Conservation (phyloP, 2,113 vertebrate genomes). For the Amphilophus citrinellus region DNA sequence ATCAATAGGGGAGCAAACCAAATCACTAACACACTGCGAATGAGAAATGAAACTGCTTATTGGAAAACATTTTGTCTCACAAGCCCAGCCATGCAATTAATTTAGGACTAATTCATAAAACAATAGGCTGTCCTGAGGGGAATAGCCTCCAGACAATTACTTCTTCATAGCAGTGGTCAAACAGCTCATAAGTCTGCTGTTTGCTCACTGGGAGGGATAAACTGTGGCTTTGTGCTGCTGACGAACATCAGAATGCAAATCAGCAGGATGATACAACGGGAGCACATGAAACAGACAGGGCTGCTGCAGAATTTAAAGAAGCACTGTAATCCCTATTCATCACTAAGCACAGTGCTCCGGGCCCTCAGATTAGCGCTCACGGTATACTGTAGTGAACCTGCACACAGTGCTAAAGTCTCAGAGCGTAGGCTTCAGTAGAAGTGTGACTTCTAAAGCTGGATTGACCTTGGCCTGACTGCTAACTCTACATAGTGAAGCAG, state of each 20-base stretch:
- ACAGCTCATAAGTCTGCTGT: slow-evolving; percentile 42
- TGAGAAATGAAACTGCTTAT: slow-evolving; percentile 46
- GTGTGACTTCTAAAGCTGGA: slow-evolving; percentile 35
- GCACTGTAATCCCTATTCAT: slow-evolving; percentile 63
- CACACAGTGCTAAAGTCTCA: slow-evolving; percentile 15
- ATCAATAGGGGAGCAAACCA: slow-evolving; percentile 59
- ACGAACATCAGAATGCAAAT: slow-evolving; percentile 69
- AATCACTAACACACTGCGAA: slow-evolving; percentile 45
- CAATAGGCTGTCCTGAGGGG: slow-evolving; percentile 38
- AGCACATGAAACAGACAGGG: slow-evolving; percentile 45
- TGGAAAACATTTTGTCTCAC: slow-evolving; percentile 47
- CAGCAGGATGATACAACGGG: slow-evolving; percentile 32
- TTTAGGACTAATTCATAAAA: slow-evolving; percentile 64
- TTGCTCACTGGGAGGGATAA: slow-evolving; percentile 41
- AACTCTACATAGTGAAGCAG: slow-evolving; percentile 16
- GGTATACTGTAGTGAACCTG: slow-evolving; percentile 31
- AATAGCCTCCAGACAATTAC: slow-evolving; percentile 20
- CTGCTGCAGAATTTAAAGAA: slow-evolving; percentile 60
- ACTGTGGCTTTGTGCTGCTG: slow-evolving; percentile 50
- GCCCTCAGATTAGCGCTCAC: slow-evolving; percentile 36
- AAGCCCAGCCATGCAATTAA: slow-evolving; percentile 45
- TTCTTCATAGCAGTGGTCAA: slow-evolving; percentile 45
- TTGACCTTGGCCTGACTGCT: slow-evolving; percentile 53
- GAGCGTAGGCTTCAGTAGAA: not conserved
- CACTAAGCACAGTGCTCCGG: slow-evolving; percentile 45